A percentile compares a stretch with the other conserved stretches of the same genome.
phyloP scores from a whole-genome alignment of 2,888 invertebrate genomes.

The Parelbella ahira region DNA sequence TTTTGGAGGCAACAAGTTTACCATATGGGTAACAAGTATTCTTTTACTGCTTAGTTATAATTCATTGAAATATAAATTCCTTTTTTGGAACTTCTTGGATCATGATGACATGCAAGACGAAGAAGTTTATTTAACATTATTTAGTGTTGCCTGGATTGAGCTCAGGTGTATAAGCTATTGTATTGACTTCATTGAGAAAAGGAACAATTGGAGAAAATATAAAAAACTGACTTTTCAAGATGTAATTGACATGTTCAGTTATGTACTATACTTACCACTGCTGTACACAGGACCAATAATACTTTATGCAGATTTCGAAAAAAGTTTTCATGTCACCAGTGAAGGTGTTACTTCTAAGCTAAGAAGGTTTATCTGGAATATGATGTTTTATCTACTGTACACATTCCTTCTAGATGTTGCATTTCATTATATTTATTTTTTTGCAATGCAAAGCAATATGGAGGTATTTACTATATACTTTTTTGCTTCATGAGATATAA shows the following conservation, averaged over 20 bases:
- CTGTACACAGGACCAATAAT: constrained; percentile 92
- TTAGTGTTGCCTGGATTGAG: constrained; percentile 85
- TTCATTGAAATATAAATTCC: constrained; percentile 64
- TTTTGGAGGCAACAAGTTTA: constrained; percentile 63
- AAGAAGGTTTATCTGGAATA: constrained; percentile 59
- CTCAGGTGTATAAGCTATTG: constrained; percentile 88
- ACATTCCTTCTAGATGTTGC: constrained; percentile 84
- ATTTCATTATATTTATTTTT: constrained; percentile 91
- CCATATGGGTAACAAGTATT: constrained; percentile 80
- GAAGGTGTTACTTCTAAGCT: constrained; percentile 49
- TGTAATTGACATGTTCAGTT: constrained; percentile 82
- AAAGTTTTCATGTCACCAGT: constrained; percentile 48
- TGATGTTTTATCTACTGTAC: constrained; percentile 84
- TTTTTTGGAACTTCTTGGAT: constrained; percentile 68
- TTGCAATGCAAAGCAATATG: constrained; percentile 85
- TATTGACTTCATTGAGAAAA: constrained; percentile 76
- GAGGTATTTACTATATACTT: constrained; percentile 66
- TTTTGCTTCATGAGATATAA: background rate
- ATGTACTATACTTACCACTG: constrained; percentile 91
- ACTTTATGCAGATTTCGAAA: constrained; percentile 85
- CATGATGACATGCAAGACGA: constrained; percentile 67
- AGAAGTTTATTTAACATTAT: constrained; percentile 76
- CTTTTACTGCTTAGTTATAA: constrained; percentile 72
- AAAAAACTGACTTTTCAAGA: constrained; percentile 27
- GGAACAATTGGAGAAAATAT: constrained; percentile 36